phyloP scores from a whole-genome alignment of 2,888 invertebrate genomes.

The Lampropteryx suffumata region DNA sequence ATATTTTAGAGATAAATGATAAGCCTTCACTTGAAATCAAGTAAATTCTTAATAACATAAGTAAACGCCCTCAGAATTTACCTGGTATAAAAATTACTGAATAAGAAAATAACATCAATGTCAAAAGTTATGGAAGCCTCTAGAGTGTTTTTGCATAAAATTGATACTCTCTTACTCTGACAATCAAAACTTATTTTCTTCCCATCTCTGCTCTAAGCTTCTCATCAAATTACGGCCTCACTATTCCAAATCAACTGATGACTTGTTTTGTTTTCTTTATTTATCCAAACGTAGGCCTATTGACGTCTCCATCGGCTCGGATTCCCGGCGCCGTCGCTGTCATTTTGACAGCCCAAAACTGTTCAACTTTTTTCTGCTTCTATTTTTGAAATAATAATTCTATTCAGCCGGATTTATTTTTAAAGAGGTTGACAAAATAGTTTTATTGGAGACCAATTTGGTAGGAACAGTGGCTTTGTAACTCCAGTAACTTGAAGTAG shows the following conservation, averaged over 20 bases:
- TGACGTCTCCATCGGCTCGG: conserved; percentile 58
- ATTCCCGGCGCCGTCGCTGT: conserved; percentile 69
- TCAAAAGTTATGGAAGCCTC: too few relatives aligned
- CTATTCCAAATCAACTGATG: conserved; percentile 21
- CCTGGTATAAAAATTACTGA: too few relatives aligned
- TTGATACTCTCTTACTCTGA: too few relatives aligned
- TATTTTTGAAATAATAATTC: conserved; percentile 56
- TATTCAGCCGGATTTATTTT: conserved; percentile 48
- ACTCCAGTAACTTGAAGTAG: too few relatives aligned
- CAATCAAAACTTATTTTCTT: too few relatives aligned
- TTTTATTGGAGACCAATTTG: conserved; percentile 9
- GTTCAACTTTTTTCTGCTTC: conserved; percentile 46
- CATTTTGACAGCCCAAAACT: conserved; percentile 68
- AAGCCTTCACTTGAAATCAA: too few relatives aligned
- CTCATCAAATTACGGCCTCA: conserved; percentile 9
- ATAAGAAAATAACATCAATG: too few relatives aligned
- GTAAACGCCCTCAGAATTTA: too few relatives aligned
- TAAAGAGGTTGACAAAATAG: conserved; percentile 30
- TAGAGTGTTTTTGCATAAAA: too few relatives aligned
- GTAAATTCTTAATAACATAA: too few relatives aligned
- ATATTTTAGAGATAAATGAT: background rate
- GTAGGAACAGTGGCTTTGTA: background rate
- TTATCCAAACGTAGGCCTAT: conserved; percentile 66
- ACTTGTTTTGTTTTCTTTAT: conserved; percentile 36
- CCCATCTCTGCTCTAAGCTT: background rate